These are phyloP conservation scores for Zoanthus solanderi DNA, from an alignment of 92 coral and sea anemone genomes.

Conservation along the genomic window DNA sequence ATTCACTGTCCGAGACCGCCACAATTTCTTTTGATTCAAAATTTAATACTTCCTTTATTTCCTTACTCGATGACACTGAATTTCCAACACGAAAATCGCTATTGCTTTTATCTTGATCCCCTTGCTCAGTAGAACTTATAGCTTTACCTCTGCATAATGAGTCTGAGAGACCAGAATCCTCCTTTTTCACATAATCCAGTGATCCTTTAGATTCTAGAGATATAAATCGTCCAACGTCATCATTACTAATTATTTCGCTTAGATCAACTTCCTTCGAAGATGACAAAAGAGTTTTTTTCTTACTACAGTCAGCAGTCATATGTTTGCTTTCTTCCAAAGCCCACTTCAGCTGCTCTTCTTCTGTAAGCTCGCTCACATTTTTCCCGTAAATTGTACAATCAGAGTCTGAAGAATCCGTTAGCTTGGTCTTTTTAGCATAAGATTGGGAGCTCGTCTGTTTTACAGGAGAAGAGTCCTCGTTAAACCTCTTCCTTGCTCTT, in stretches of 20 bases:
- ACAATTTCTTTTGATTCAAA: background rate
- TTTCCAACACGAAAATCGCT: background rate
- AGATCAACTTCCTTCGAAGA: background rate
- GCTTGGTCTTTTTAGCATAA: slow-evolving; percentile 5
- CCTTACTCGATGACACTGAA: background rate
- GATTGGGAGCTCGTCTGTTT: background rate
- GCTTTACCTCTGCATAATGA: background rate
- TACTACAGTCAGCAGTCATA: background rate
- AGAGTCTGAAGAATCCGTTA: background rate
- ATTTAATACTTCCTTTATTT: background rate
- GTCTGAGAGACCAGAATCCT: background rate
- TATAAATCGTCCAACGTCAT: background rate
- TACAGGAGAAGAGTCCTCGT: background rate
- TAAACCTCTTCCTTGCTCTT: background rate
- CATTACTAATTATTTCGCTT: background rate
- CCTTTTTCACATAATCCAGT: background rate
- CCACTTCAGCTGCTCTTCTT: slow-evolving; percentile 10
- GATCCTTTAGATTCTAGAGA: slow-evolving; percentile 4
- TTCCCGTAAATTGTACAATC: background rate
- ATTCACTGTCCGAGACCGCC: background rate
- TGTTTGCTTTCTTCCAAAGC: slow-evolving; percentile 16
- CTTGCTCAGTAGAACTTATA: background rate
- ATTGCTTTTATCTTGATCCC: background rate
- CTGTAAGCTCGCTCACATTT: slow-evolving; percentile 12
- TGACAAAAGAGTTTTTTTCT: background rate